phyloP scores from a whole-genome alignment of 1,140 invertebrate genomes.

The Drosophila bocki region DNA sequence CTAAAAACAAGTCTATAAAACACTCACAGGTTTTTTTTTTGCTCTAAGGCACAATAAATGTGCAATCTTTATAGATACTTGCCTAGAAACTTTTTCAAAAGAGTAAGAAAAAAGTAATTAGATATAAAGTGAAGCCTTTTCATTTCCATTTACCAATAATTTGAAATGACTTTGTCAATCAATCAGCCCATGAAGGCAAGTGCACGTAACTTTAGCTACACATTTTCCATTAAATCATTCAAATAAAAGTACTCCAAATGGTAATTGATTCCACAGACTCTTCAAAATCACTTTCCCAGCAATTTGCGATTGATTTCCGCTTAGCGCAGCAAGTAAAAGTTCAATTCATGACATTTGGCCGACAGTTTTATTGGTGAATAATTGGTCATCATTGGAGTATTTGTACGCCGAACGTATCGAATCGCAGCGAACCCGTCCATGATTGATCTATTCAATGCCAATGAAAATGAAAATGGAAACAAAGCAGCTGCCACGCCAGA shows the following conservation, averaged over 20 bases:
- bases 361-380: conserved; percentile 82
- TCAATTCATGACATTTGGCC: conserved; percentile 73
- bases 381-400: conserved; percentile 80
- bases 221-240: conserved; percentile 37
- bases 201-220: conserved; percentile 13
- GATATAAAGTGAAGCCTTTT: neutral
- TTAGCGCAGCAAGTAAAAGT: conserved; percentile 56
- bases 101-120: neutral
- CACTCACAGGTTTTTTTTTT: neutral
- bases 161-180: conserved; percentile 24
- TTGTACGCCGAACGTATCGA: conserved; percentile 62
- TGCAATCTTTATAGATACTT: neutral
- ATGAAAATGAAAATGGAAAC: conserved; percentile 75
- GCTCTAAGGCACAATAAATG: neutral
- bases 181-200: conserved; percentile 2
- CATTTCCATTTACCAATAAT: conserved; percentile 13
- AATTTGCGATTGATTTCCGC: conserved; percentile 50
- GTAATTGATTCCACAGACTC: conserved; percentile 42
- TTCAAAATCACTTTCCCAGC: conserved; percentile 51
- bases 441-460: conserved; percentile 77
- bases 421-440: conserved; percentile 51
- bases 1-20: neutral
- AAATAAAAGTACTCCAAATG: conserved; percentile 19
- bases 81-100: no score
- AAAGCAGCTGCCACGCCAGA: conserved; percentile 66